These are phyloP conservation scores for Drosophila quinaria DNA, from an alignment of 2,888 invertebrate species.

Conservation along the genomic window DNA sequence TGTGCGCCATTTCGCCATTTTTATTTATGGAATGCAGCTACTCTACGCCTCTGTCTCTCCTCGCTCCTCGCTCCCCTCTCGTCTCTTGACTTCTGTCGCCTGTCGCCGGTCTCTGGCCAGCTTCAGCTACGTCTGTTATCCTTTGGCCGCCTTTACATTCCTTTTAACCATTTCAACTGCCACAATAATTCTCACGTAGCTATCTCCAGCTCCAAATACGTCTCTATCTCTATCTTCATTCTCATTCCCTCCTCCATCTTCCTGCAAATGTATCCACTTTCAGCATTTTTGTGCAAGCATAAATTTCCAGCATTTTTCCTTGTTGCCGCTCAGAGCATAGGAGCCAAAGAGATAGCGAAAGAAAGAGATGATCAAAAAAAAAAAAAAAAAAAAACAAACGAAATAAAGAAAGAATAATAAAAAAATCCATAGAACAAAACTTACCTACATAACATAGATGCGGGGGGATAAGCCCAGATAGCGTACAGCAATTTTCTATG, in stretches of 20 bases:
- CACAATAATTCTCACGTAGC: conserved; percentile 77
- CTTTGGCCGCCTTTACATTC: conserved; percentile 58
- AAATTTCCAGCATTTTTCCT: conserved; percentile 74
- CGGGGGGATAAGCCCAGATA: conserved; percentile 39
- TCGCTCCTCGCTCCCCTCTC: neutral
- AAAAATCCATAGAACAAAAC: conserved; percentile 59
- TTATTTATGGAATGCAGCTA: conserved; percentile 80
- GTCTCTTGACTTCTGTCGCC: conserved; percentile 15
- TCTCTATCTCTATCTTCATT: conserved; percentile 14
- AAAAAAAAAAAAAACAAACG: conserved; percentile 21
- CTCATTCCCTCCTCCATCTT: conserved; percentile 5
- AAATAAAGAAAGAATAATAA: conserved; percentile 43
- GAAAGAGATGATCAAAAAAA: conserved; percentile 14
- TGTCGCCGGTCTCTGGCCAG: conserved; percentile 16
- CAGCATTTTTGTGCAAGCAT: conserved; percentile 60
- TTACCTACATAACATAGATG: conserved; percentile 48
- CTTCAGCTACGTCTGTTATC: conserved; percentile 64
- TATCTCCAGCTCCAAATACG: conserved; percentile 39
- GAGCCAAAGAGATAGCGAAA: neutral
- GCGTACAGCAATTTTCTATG: conserved; percentile 65
- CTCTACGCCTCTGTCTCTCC: conserved; percentile 50
- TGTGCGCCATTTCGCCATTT: conserved; percentile 78
- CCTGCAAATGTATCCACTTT: conserved; percentile 65
- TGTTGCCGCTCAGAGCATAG: conserved; percentile 41
- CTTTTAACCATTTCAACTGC: conserved; percentile 64